These are phyloP conservation scores for Babyrousa celebensis DNA, from an alignment of 2,797 vertebrate genomes.

Conservation along the genomic window DNA sequence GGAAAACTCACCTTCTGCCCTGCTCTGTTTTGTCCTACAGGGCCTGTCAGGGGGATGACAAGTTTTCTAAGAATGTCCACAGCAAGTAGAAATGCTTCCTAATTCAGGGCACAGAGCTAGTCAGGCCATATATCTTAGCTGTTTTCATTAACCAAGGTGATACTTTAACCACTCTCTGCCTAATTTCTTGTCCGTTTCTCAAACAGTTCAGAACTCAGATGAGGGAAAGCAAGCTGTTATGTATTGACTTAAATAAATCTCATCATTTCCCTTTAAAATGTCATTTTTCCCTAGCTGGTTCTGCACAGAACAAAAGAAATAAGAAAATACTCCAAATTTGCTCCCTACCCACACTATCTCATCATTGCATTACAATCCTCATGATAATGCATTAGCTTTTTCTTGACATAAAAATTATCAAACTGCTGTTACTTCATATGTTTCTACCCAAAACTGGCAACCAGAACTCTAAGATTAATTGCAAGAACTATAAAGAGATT, in stretches of 20 bases:
- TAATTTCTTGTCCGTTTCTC: slow-evolving; percentile 25
- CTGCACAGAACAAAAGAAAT: slow-evolving; percentile 10
- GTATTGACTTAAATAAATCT: slow-evolving; percentile 17
- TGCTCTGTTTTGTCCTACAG: background rate
- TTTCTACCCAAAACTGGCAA: slow-evolving; percentile 67
- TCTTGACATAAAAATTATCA: slow-evolving; percentile 67
- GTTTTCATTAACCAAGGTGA: slow-evolving; percentile 17
- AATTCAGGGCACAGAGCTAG: background rate
- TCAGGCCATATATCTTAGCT: background rate
- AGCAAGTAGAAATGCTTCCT: background rate
- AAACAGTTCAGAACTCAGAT: slow-evolving; percentile 22
- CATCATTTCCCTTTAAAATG: slow-evolving; percentile 23
- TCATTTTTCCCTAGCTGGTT: background rate
- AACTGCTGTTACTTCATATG: slow-evolving; percentile 75
- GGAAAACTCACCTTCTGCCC: background rate
- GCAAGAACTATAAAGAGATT: slow-evolving; percentile 63
- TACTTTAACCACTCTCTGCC: background rate
- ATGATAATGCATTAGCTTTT: slow-evolving; percentile 50
- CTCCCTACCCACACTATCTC: background rate
- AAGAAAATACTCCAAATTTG: slow-evolving; percentile 13
- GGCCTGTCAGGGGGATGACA: background rate
- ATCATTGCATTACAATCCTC: background rate
- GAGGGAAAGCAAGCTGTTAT: background rate
- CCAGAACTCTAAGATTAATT: slow-evolving; percentile 72
- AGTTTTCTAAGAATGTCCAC: background rate